Base-by-base conservation (phyloP, 2,113 vertebrate species). In the Bucco capensis region DNA sequence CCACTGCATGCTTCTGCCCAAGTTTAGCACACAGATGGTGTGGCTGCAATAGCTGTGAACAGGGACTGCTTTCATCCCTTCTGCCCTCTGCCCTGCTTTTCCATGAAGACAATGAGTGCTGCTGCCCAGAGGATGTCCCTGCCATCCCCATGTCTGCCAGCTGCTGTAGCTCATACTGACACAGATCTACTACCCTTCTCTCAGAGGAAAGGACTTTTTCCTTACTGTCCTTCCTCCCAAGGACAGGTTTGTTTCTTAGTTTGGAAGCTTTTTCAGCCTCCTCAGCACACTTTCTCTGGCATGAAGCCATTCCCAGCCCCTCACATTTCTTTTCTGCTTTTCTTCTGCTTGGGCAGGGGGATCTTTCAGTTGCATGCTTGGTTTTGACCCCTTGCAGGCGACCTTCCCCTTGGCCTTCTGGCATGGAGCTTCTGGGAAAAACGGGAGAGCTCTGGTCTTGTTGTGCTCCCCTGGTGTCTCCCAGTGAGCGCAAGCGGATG, bases 281-380 rank as follows among this genome's bases (percentile, higher is more conserved):
- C 79, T 96, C 92, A 38, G 93, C 19, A 64, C 37, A 58, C 51
- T 84, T 96, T 90, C 78, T 96, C 76, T 61, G 91, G 78, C 87
- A 84, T 0, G 13, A 90, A 92, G 88, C 78, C 90, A 53, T 35
- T 91, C 78, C 92, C 64, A 65, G 57, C 16, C 72, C 86, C 67
- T 95, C 95, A 87, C 61, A 84, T 53, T 85, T 96, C 86, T 83
- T 88, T 73, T 96, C 94, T 96, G 65, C 53, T 27, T 95, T 90
- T 9, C 96, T 96, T 98, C 97, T 97, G 77, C 87, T 81, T 37
- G 96, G 93, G 94, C 96, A 95, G 31, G 94, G 88, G 7, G 27
- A 87, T 94, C 86, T 71, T 88, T 91, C 80, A 71, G 88, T 60
- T 22, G 53, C 71, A 71, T 3, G 54, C 60, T 74, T 75, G 37